phyloP scores from a whole-genome alignment of 1,140 invertebrate genomes.

The Drosophila burlai region DNA sequence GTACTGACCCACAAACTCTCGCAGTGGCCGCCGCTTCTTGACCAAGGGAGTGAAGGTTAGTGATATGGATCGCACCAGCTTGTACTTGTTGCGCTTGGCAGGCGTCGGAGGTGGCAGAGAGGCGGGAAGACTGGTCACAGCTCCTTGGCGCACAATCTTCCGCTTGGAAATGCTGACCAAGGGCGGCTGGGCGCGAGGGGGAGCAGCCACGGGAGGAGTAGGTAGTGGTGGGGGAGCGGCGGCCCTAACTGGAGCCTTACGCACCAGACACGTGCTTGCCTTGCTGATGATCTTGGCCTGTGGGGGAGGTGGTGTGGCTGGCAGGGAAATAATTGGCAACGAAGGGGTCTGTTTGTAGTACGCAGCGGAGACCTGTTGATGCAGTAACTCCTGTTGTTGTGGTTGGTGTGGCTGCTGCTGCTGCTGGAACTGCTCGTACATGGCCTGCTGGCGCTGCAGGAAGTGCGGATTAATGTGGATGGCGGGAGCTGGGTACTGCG shows the following conservation, averaged over 20 bases:
- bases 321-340: background rate
- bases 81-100: slow-evolving; percentile 65
- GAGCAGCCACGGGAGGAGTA: background rate
- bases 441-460: slow-evolving; percentile 55
- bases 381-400: slow-evolving; percentile 20
- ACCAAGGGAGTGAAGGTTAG: slow-evolving; percentile 56
- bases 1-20: slow-evolving; percentile 74
- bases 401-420: slow-evolving; percentile 1
- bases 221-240: background rate
- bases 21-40: slow-evolving; percentile 44
- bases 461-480: slow-evolving; percentile 75
- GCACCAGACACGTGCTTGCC: slow-evolving; percentile 70
- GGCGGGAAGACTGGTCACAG: background rate
- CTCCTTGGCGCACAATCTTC: slow-evolving; percentile 69
- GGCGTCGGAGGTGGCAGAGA: slow-evolving; percentile 1
- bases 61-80: slow-evolving; percentile 67
- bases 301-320: slow-evolving; percentile 40
- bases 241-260: slow-evolving; percentile 41
- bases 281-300: slow-evolving; percentile 75
- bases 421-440: slow-evolving; percentile 38
- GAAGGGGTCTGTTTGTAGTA: slow-evolving; percentile 6
- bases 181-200: slow-evolving; percentile 36
- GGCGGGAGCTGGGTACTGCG: slow-evolving; percentile 41
- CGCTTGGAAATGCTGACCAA: slow-evolving; percentile 67
- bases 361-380: slow-evolving; percentile 28